Evolutionary conservation across 1,140 invertebrate species (phyloP).

Genomic region (Gryllus bimaculatus): DNA sequence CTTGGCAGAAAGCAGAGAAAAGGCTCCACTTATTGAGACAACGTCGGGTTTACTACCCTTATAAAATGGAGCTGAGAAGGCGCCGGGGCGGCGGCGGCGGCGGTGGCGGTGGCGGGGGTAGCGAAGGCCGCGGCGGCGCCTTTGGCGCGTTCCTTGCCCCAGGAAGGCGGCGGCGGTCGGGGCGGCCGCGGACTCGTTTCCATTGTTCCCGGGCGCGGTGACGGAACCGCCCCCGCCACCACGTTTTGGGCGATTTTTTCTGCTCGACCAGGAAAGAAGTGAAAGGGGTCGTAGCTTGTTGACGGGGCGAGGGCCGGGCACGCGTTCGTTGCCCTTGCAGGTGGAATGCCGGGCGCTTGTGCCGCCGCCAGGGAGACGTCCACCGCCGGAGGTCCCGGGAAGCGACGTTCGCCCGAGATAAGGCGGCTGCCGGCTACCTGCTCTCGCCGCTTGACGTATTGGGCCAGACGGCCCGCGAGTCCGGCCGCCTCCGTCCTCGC

Average conservation of each 20-base stretch:
- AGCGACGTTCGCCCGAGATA: background rate
- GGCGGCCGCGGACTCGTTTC: background rate
- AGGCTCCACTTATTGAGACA: background rate
- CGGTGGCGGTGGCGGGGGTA: too few relatives aligned
- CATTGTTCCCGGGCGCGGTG: background rate
- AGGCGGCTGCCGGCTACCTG: constrained; percentile 26
- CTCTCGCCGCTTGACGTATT: constrained; percentile 24
- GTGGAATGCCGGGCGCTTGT: background rate
- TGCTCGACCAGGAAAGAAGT: background rate
- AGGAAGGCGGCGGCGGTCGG: too few relatives aligned
- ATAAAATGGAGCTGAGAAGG: background rate
- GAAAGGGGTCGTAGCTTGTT: background rate
- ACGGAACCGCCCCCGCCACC: background rate
- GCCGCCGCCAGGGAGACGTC: background rate
- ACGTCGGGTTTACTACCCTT: background rate
- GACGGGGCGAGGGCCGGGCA: background rate
- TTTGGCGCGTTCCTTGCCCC: background rate
- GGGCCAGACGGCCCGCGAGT: constrained; percentile 25
- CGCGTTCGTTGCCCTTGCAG: background rate
- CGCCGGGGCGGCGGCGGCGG: too few relatives aligned
- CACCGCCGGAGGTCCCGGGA: background rate
- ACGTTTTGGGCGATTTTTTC: background rate
- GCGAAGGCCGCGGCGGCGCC: too few relatives aligned
- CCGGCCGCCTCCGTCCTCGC: constrained; percentile 20
- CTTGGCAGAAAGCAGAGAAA: too few relatives aligned